phyloP scores from a whole-genome alignment of 53 echinoderm and acorn worm genomes.

The Paelopatides confundens region DNA sequence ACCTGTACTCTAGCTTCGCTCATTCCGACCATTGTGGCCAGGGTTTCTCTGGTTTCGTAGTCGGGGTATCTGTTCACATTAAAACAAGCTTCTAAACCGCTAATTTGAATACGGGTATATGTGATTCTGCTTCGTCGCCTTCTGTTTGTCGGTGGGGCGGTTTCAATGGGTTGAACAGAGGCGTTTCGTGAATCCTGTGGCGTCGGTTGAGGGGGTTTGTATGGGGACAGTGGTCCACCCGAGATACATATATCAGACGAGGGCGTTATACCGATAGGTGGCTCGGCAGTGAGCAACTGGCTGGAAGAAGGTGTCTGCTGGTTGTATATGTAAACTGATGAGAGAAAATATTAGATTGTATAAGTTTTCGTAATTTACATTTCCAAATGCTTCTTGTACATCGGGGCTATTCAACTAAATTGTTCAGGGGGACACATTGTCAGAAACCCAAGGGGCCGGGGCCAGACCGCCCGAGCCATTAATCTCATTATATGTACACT shows the following conservation, averaged over 20 bases:
- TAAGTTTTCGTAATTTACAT: too few relatives aligned
- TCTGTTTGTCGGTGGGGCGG: conserved; percentile 58
- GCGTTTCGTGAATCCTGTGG: conserved; percentile 37
- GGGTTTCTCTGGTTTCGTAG: conserved; percentile 72
- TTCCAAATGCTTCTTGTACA: too few relatives aligned
- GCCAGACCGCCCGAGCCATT: too few relatives aligned
- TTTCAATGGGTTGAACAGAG: neutral
- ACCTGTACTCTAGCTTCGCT: conserved; percentile 93
- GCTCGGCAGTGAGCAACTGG: neutral
- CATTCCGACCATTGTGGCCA: conserved; percentile 78
- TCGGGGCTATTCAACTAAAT: too few relatives aligned
- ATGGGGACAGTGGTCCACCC: neutral
- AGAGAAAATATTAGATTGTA: too few relatives aligned
- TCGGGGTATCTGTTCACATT: conserved; percentile 80
- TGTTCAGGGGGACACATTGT: too few relatives aligned
- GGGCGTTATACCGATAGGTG: conserved; percentile 15
- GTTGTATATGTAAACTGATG: too few relatives aligned
- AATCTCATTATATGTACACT: too few relatives aligned
- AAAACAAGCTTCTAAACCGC: conserved; percentile 74
- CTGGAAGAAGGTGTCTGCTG: neutral
- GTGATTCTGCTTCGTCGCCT: conserved; percentile 83
- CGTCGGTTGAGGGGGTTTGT: conserved; percentile 40
- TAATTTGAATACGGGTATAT: conserved; percentile 71
- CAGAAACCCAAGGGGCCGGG: too few relatives aligned
- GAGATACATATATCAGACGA: neutral